phyloP scores from a whole-genome alignment of 2,797 vertebrate species.

The Tympanoctomys barrerae region DNA sequence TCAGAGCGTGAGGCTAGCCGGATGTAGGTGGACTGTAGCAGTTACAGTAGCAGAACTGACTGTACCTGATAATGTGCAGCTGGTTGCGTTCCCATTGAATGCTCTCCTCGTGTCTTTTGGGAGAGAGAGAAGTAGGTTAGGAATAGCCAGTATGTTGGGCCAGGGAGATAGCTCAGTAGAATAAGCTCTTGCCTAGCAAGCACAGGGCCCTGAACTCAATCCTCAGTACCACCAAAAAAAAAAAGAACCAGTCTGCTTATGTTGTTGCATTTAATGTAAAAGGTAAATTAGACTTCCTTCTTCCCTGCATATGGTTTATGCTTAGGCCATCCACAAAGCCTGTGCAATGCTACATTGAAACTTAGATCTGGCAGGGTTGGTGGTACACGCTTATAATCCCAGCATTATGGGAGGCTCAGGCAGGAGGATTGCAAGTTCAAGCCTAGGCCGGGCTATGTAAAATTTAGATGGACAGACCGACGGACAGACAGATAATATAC shows the following conservation, averaged over 20 bases:
- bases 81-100: background rate
- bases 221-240: no score
- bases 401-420: background rate
- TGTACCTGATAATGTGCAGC: background rate
- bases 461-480: background rate
- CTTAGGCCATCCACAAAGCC: background rate
- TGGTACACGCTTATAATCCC: background rate
- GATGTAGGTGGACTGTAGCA: background rate
- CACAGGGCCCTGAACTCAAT: no score
- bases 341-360: background rate
- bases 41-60: background rate
- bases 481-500: no score
- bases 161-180: no score
- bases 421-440: background rate
- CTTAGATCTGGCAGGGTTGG: background rate
- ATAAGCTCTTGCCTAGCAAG: no score
- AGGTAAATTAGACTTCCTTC: background rate
- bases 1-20: background rate
- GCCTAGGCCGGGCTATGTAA: background rate
- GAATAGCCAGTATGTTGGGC: background rate
- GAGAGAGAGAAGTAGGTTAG: background rate
- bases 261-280: background rate
- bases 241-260: background rate
- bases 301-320: background rate
- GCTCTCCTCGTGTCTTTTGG: background rate